These are phyloP conservation scores for Lepus timidus DNA, from an alignment of 2,113 vertebrate species.

Conservation along the genomic window DNA sequence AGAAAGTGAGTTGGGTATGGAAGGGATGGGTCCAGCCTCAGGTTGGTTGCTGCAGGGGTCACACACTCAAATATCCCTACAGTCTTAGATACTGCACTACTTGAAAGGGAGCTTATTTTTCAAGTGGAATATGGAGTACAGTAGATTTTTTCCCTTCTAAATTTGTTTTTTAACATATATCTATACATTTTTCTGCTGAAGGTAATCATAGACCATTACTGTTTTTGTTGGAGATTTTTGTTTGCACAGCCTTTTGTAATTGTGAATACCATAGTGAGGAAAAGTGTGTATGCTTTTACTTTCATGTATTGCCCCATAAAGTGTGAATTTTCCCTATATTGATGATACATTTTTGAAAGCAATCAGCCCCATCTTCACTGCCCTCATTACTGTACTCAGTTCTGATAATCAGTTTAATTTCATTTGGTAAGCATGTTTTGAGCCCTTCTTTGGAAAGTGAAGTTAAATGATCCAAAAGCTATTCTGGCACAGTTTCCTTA, in stretches of 20 bases:
- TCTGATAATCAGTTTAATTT: background rate
- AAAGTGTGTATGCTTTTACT: background rate
- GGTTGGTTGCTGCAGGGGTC: background rate
- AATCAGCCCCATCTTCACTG: background rate
- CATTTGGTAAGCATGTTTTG: background rate
- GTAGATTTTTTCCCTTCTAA: background rate
- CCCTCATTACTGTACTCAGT: background rate
- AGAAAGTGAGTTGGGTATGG: background rate
- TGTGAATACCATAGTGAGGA: background rate
- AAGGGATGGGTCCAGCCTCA: background rate
- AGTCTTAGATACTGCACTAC: too few relatives aligned
- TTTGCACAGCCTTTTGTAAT: background rate
- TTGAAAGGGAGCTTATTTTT: conserved; percentile 10
- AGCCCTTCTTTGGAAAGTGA: conserved; percentile 8
- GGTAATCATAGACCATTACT: background rate
- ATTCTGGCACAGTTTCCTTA: background rate
- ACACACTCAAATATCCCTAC: background rate
- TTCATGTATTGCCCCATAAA: background rate
- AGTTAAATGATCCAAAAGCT: background rate
- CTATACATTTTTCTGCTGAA: conserved; percentile 2
- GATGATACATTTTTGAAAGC: background rate
- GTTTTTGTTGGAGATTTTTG: background rate
- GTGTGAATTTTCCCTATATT: background rate
- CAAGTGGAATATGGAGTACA: background rate
- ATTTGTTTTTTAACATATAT: background rate